Evolutionary conservation across 2,113 vertebrate species (phyloP), one percentile per base, ranked within the genome.

Genomic region (Istiophorus platypterus): DNA sequence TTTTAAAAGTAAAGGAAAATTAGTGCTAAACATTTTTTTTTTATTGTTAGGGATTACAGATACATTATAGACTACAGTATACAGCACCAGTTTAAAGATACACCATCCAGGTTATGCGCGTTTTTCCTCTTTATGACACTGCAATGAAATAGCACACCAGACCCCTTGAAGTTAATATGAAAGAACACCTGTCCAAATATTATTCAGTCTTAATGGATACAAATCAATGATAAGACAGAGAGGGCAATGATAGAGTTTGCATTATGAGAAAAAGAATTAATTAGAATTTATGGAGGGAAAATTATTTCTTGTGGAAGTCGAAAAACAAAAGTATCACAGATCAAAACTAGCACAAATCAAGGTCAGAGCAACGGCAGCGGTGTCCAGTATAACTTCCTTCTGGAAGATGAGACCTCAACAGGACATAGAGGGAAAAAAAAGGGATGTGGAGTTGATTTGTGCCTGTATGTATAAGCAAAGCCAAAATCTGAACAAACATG

Each of bases 171-270:
- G 81, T 88, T 51, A 88, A 89, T 93, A 91, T 85, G 93, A 89
- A 85, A 81, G 87, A 92, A 89, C 94, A 95, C 94, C 95, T 96
- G 95, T 95, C 93, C 94, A 95, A 95, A 95, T 95, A 95, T 94
- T 94, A 94, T 90, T 69, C 91, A 61, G 89, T 75, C 90, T 88
- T 63, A 81, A 84, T 82, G 89, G 88, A 87, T 80, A 76, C 85
- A 85, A 91, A 80, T 74, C 54, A 58, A 45, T 72, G 72, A 84
- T 80, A 82, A 82, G 86, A 85, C 66, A 14, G 57, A 67, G 79
- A 56, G 78, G 66, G 81, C 79, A 76, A 82, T 66, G 88, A 86
- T 49, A 37, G 85, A 82, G 78, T 72, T 59, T 78, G 89, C 76
- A 69, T 63, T 61, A 72, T 72, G 59, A 70, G 8, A 37, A 82